Percentiles rank a stretch among this genome's conserved stretches.
phyloP scores from a whole-genome alignment of 2,113 vertebrate species.

The Salvelinus fontinalis region DNA sequence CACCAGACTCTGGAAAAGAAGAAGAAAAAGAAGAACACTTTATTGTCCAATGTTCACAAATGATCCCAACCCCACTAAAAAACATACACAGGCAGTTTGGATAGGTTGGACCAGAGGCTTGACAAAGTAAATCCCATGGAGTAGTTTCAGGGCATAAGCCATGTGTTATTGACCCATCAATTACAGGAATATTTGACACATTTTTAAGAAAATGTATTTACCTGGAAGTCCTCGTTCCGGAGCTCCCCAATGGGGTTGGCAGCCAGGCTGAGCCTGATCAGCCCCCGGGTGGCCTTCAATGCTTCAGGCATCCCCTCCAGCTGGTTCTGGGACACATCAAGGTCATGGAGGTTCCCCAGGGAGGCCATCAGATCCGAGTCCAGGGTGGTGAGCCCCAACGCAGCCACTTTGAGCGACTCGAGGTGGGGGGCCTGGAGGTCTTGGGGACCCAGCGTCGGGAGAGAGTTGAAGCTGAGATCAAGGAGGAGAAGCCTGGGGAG shows the following conservation, averaged over 20 bases:
- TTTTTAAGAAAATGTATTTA: too few species aligned
- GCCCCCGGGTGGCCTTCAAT: conserved; percentile 73
- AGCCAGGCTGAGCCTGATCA: conserved; percentile 83
- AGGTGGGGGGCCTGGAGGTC: conserved; percentile 76
- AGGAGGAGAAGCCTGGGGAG: conserved; percentile 85
- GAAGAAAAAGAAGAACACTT: too few species aligned
- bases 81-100: too few species aligned
- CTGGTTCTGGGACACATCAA: conserved; percentile 86
- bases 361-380: conserved; percentile 77
- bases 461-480: conserved; percentile 85
- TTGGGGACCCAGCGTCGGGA: conserved; percentile 67
- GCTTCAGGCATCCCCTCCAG: conserved; percentile 72
- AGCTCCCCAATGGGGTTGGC: conserved; percentile 84
- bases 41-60: too few species aligned
- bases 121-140: too few species aligned
- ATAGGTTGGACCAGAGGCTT: too few species aligned
- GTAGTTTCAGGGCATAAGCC: too few species aligned
- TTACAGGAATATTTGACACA: too few species aligned
- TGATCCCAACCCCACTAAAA: too few species aligned
- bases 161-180: too few species aligned
- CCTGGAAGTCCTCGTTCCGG: conserved; percentile 71
- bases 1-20: conserved; percentile 58
- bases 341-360: conserved; percentile 83
- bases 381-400: conserved; percentile 77
- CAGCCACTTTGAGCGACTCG: conserved; percentile 81